A percentile compares a stretch with the other conserved stretches of the same genome.
These are phyloP conservation scores for Brotogeris chrysoptera DNA, from an alignment of 2,797 vertebrate genomes.

Conservation along the genomic window DNA sequence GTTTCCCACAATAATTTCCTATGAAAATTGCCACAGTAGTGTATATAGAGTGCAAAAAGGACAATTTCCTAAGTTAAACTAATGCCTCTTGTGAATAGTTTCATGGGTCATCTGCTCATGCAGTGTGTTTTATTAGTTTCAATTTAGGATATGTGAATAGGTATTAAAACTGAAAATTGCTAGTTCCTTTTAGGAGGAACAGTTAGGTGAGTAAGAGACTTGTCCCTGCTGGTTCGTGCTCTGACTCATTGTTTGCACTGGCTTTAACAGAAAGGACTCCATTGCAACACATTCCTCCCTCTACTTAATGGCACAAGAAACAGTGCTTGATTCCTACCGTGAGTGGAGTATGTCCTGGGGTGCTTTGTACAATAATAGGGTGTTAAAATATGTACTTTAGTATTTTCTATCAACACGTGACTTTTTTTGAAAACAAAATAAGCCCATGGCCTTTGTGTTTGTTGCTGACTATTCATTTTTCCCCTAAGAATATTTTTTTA, in stretches of 20 bases:
- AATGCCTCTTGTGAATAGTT: constrained; percentile 9
- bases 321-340: neutral
- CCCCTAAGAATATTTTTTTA: neutral
- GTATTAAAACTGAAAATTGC: constrained; percentile 33
- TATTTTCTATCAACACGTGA: neutral
- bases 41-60: neutral
- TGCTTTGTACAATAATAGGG: neutral
- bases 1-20: neutral
- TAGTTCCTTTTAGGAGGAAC: neutral
- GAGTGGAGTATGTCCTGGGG: neutral
- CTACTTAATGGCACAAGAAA: neutral
- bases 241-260: constrained; percentile 17
- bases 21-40: neutral
- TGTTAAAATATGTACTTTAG: neutral
- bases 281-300: neutral
- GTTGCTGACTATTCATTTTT: neutral
- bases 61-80: constrained; percentile 29
- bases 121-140: constrained; percentile 49
- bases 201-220: neutral
- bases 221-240: constrained; percentile 19
- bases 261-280: neutral
- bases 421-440: neutral
- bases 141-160: constrained; percentile 46
- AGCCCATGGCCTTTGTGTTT: neutral
- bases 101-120: constrained; percentile 27